Base-by-base conservation (phyloP, 2,113 vertebrate genomes). In the Daboia siamensis region DNA sequence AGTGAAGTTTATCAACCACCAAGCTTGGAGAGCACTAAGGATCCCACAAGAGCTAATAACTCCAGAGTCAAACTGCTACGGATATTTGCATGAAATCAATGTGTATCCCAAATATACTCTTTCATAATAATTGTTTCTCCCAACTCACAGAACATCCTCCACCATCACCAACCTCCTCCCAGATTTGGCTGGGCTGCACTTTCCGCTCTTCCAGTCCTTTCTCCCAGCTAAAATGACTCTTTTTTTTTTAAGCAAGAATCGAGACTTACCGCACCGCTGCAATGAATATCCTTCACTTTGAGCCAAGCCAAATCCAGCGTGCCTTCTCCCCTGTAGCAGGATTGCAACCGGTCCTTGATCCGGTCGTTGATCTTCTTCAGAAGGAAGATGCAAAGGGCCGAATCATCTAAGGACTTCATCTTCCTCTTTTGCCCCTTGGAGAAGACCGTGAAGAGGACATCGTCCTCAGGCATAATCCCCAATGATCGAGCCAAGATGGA, bases 371-470 rank as follows among this genome's bases (percentile, higher is more conserved):
- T 99, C 94, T 98, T 97, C 64, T 98, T 98, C 94, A 99, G 96
- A 92, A 99, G 98, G 95, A 99, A 99, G 93, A 99, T 98, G 92
- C 99, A 99, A 69, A 99, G 96, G 20, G 99, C 99, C 0, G 99
- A 99, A 95, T 99, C 99, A 91, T 99, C 99, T 59, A 99, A 97
- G 4, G 98, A 98, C 93, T 99, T 98, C 92, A 98, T 99, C 93
- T 99, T 98, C 94, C 99, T 97, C 96, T 99, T 99, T 96, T 99
- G 99, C 80, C 99, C 99, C 96, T 99, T 99, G 90, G 99, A 99
- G 97, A 99, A 99, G 92, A 99, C 97, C 0, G 99, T 98, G 89
- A 99, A 99, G 89, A 99, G 98, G 61, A 99, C 98, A 93, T 99
- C 98, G 4, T 99, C 99, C 12, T 99, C 98, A 0, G 98, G 97